Conservation (phyloP, 2,113 vertebrate genomes). For the Solea senegalensis region DNA sequence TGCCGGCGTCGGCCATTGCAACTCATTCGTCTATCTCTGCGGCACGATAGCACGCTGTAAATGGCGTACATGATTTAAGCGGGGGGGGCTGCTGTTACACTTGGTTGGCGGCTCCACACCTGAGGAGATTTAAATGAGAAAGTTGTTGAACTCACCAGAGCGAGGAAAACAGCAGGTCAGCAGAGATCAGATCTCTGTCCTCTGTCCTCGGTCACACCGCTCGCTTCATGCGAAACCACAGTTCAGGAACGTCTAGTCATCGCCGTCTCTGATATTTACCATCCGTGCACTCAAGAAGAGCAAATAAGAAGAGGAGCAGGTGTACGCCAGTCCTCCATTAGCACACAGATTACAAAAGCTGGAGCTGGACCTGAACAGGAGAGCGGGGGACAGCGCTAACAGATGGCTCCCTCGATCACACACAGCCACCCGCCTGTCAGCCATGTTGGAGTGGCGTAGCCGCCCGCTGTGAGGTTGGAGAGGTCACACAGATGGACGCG, state of each 20-base stretch:
- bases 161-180: constrained; percentile 6
- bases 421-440: constrained; percentile 55
- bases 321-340: constrained; percentile 45
- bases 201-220: constrained; percentile 9
- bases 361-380: constrained; percentile 37
- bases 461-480: constrained; percentile 58
- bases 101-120: background rate
- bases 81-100: no score
- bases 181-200: background rate
- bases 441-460: constrained; percentile 54
- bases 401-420: constrained; percentile 69
- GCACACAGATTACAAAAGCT: constrained; percentile 58
- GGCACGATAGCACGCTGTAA: no score
- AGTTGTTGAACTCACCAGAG: background rate
- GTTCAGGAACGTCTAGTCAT: constrained; percentile 12
- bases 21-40: background rate
- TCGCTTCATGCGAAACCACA: constrained; percentile 15
- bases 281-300: constrained; percentile 13
- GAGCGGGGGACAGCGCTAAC: constrained; percentile 55
- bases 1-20: background rate
- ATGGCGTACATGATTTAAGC: background rate
- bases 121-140: constrained; percentile 5
- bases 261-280: constrained; percentile 28
- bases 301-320: constrained; percentile 63
- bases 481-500: constrained; percentile 52